Evolutionary conservation across 2,113 vertebrate species (phyloP).

Genomic region (Ammodytes marinus): DNA sequence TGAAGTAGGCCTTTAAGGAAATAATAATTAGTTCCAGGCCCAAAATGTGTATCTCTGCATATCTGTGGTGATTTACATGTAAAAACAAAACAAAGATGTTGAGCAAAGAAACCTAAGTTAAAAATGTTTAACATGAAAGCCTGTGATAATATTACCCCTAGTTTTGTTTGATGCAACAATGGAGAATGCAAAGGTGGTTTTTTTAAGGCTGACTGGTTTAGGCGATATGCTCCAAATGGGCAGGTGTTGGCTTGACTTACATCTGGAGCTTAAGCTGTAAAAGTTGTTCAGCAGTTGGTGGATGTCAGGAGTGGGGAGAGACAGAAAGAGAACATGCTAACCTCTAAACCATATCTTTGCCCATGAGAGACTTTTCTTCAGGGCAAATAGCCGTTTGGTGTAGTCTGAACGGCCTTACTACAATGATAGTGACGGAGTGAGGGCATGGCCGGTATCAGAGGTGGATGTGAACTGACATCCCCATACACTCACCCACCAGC

Average conservation of each 20-base stretch:
- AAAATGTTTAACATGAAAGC: neutral
- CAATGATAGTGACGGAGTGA: constrained; percentile 64
- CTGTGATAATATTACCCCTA: neutral
- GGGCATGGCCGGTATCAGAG: constrained; percentile 54
- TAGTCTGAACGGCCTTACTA: constrained; percentile 48
- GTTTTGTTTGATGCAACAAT: constrained; percentile 19
- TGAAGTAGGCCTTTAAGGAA: too few relatives aligned
- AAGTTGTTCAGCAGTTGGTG: constrained; percentile 44
- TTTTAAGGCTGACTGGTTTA: constrained; percentile 44
- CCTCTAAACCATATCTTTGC: constrained; percentile 53
- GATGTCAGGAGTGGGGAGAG: constrained; percentile 41
- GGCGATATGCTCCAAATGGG: constrained; percentile 36
- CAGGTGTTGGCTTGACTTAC: constrained; percentile 56
- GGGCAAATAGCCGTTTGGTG: constrained; percentile 61
- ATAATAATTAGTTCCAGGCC: too few relatives aligned
- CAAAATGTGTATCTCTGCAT: too few relatives aligned
- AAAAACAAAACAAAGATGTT: neutral
- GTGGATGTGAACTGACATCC: constrained; percentile 71
- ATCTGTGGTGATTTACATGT: neutral
- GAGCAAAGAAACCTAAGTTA: neutral
- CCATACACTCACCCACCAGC: constrained; percentile 59
- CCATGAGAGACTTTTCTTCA: constrained; percentile 54
- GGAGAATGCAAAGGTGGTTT: constrained; percentile 21
- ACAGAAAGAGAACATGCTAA: constrained; percentile 58
- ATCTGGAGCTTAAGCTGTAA: constrained; percentile 58